A percentile compares a stretch with the other conserved stretches of the same genome.
Evolutionary conservation across 1,140 invertebrate genomes (phyloP).

Genomic region (Meloidogyne chitwoodi): DNA sequence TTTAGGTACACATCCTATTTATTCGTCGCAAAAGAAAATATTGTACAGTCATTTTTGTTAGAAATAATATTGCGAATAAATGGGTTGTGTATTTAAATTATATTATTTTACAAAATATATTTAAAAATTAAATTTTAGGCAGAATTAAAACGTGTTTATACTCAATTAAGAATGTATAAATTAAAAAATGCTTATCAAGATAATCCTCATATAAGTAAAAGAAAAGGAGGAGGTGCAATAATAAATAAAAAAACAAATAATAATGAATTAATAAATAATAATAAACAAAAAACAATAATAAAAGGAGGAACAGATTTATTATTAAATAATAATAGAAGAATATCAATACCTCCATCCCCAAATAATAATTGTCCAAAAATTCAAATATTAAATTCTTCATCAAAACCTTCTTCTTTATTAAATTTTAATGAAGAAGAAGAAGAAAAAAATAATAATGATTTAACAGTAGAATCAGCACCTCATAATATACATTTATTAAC

Average conservation of each 20-base stretch:
- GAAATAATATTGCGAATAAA: too few species aligned
- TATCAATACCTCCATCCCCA: background rate
- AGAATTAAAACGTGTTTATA: slow-evolving; percentile 84
- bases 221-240: slow-evolving; percentile 74
- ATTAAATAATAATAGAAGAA: background rate
- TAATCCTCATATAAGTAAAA: slow-evolving; percentile 89
- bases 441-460: slow-evolving; percentile 56
- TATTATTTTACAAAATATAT: too few species aligned
- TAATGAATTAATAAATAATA: too few species aligned
- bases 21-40: too few species aligned
- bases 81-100: too few species aligned
- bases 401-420: background rate
- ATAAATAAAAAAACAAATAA: too few species aligned
- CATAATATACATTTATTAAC: slow-evolving; percentile 56
- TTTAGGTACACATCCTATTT: too few species aligned
- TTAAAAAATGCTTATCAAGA: slow-evolving; percentile 84
- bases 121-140: slow-evolving; percentile 67
- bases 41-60: too few species aligned
- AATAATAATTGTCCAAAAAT: background rate
- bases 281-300: too few species aligned
- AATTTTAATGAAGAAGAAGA: slow-evolving; percentile 27
- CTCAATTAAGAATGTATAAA: slow-evolving; percentile 70
- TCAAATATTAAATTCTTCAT: background rate
- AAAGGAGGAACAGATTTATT: too few species aligned
- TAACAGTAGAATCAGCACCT: slow-evolving; percentile 59